Evolutionary conservation across 2,113 vertebrate species (phyloP).

Genomic region (Daphoenositta chrysoptera): DNA sequence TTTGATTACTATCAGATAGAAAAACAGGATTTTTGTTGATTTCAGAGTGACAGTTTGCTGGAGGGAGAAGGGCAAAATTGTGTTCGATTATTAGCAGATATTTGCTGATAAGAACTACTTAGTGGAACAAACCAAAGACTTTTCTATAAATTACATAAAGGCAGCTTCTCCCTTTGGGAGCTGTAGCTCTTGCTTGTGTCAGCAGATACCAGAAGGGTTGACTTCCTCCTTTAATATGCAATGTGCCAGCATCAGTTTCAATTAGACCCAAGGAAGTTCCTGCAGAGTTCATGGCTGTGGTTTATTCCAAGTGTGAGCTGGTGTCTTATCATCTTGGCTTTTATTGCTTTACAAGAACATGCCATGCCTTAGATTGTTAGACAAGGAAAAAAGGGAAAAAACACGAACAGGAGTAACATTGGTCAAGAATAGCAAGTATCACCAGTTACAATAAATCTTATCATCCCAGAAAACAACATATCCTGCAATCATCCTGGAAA

Average conservation of each 20-base stretch:
- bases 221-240: background rate
- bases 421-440: background rate
- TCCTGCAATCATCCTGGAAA: background rate
- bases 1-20: conserved; percentile 32
- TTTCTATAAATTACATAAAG: background rate
- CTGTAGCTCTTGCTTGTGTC: background rate
- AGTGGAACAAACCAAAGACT: background rate
- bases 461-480: background rate
- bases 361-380: background rate
- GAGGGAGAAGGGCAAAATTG: background rate
- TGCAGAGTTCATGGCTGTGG: background rate
- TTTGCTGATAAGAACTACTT: background rate
- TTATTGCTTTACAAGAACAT: background rate
- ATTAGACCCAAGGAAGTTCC: background rate
- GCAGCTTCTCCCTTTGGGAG: background rate
- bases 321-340: background rate
- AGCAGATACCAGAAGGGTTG: background rate
- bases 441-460: background rate
- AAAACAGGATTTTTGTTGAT: background rate
- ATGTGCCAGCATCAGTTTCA: background rate
- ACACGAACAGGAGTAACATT: background rate
- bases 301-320: background rate
- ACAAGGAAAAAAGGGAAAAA: fast-evolving
- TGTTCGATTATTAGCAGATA: background rate
- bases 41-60: background rate